Evolutionary conservation across 2,113 vertebrate genomes (phyloP).

Genomic region (Danionella cerebrum): DNA sequence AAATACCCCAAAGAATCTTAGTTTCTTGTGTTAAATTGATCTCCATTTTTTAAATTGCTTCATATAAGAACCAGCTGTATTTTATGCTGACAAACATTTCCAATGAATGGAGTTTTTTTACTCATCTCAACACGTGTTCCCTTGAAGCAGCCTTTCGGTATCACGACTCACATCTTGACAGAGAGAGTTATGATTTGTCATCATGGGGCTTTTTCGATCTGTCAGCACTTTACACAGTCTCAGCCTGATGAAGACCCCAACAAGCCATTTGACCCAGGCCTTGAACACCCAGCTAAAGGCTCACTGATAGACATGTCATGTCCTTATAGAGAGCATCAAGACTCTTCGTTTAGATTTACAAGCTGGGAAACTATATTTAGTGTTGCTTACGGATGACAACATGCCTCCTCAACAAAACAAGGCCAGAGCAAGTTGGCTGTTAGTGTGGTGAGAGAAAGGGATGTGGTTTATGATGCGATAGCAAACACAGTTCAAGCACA

Average conservation of each 20-base stretch:
- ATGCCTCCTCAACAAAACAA: not conserved
- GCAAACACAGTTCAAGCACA: no score
- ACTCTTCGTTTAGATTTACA: conserved; percentile 32
- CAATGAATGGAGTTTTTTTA: not conserved
- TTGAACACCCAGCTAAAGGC: conserved; percentile 21
- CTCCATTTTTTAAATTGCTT: no score
- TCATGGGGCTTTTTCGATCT: not conserved
- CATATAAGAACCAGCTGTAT: not conserved
- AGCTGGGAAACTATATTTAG: conserved; percentile 30
- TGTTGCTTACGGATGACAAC: conserved; percentile 4
- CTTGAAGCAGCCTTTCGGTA: not conserved
- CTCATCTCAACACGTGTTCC: not conserved
- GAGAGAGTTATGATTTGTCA: conserved; percentile 3
- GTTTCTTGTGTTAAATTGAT: no score
- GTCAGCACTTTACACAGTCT: not conserved
- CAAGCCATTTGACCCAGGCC: conserved; percentile 8
- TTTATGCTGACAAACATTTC: not conserved
- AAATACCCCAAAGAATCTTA: no score
- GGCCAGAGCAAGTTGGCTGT: not conserved
- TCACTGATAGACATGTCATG: conserved; percentile 15
- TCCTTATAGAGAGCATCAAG: conserved; percentile 27
- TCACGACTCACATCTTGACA: not conserved
- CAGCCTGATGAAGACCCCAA: not conserved
- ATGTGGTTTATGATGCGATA: no score
- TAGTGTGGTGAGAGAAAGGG: not conserved